Base-by-base conservation (phyloP, 2,888 invertebrate species). In the Tinea trinotella region DNA sequence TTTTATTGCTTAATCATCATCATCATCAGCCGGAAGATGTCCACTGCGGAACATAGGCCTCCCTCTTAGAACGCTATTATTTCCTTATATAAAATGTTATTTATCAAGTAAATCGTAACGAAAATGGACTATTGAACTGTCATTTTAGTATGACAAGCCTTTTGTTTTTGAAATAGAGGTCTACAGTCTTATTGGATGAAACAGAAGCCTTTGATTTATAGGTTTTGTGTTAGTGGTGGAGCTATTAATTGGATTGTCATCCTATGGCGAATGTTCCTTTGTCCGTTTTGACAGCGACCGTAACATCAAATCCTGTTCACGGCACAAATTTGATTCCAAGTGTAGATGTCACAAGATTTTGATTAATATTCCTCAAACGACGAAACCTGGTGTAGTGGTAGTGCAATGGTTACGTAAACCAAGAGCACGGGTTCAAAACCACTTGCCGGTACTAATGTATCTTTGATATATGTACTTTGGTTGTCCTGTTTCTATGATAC, bases 271-370 rank as follows among this genome's bases (percentile, higher is more conserved):
- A 30, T 30, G 30, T 30, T 30, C 30, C 30, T 30, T 30, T 30
- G 30, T 30, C 30, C n/a, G 7, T 30, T 30, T 30, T 30, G 30
- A 30, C 30, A 30, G 30, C 7, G 30, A 30, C 30, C 30, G 30
- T 30, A 30, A 2, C 30, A n/a, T 30, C 30, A 30, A 30, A 30
- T 30, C 30, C 30, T 30, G 30, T 30, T 30, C 15, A 40, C 40
- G n/a, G 40, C 40, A 40, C 40, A 35, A 35, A 35, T 40, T 13
- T 40, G 13, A 40, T 40, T 40, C 13, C 10, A 40, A 40, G 13
- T 40, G 13, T 40, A 40, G 12, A 40, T 40, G 40, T 13, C 40
- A 40, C 13, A 40, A 15, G 12, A 40, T 40, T 40, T 40, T 30
- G 30, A 30, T 30, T 30, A 30, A 30, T 30, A 10, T n/a, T 7